Conservation (phyloP, 2,888 invertebrate species). For the Leptinotarsa haldemani region DNA sequence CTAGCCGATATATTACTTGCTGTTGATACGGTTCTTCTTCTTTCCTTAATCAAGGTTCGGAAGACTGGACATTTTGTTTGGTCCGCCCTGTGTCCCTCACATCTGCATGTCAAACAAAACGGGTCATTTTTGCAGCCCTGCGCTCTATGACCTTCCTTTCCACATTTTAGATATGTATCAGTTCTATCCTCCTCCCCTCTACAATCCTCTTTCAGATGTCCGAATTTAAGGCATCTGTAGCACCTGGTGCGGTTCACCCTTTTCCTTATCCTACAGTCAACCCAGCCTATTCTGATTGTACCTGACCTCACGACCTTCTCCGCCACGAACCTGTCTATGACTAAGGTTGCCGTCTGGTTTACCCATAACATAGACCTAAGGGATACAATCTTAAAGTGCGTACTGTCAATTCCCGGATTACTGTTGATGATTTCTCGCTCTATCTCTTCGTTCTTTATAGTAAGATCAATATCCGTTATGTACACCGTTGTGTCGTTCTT, state of each 20-base stretch:
- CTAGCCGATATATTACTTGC: too few species aligned
- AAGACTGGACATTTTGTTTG: too few species aligned
- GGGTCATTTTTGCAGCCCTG: too few species aligned
- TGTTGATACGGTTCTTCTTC: too few species aligned
- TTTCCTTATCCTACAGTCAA: background rate
- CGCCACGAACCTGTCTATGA: background rate
- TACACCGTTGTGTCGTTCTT: too few species aligned
- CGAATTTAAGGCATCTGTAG: background rate
- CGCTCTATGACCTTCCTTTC: background rate
- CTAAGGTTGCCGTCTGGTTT: background rate
- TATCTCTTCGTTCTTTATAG: too few species aligned
- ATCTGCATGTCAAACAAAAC: too few species aligned
- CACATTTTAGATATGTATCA: background rate
- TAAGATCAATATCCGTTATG: background rate
- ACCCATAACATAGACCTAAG: background rate
- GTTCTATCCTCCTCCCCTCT: background rate
- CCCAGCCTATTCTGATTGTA: background rate
- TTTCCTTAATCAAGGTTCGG: too few species aligned
- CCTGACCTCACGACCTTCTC: background rate
- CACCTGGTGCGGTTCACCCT: background rate
- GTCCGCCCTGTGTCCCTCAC: too few species aligned
- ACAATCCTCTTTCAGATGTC: background rate
- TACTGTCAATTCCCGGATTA: background rate
- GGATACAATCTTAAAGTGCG: background rate
- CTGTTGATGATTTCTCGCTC: background rate